Conservation (phyloP, 2,113 vertebrate species). For the Sigmodon hispidus region DNA sequence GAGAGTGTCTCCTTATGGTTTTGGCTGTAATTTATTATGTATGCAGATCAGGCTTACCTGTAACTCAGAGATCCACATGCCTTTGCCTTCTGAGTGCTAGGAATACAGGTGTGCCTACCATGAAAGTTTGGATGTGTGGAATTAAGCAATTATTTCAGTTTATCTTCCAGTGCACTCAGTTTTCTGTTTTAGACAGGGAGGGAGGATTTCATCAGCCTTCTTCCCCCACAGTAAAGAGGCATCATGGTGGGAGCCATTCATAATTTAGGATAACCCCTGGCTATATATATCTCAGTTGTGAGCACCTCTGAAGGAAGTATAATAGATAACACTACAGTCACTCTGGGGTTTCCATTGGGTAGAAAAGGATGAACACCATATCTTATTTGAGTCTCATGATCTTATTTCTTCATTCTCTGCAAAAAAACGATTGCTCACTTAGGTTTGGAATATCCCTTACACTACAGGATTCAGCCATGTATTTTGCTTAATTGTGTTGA, state of each 20-base stretch:
- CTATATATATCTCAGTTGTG: neutral
- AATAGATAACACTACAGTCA: neutral
- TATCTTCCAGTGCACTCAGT: conserved; percentile 11
- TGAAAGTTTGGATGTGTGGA: neutral
- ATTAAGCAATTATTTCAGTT: conserved; percentile 12
- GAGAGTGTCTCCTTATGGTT: neutral
- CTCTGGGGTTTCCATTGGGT: neutral
- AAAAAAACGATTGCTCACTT: neutral
- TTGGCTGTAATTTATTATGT: neutral
- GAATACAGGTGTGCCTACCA: neutral
- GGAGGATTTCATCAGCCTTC: neutral
- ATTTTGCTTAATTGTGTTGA: conserved; percentile 47
- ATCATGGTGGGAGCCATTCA: neutral
- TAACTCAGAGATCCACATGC: neutral
- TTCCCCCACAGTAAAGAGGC: neutral
- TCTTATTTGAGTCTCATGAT: conserved; percentile 32
- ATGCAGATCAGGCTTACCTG: neutral
- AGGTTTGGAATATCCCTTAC: neutral
- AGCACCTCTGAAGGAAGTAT: neutral
- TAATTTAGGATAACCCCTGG: neutral
- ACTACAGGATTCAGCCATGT: neutral
- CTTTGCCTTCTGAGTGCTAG: neutral
- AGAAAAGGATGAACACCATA: neutral
- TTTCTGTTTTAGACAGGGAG: neutral
- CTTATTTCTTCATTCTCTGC: conserved; percentile 2